A percentile compares a stretch with the other conserved stretches of the same genome.
Evolutionary conservation across 1,140 invertebrate species (phyloP).

Genomic region (Anastatus disparis): DNA sequence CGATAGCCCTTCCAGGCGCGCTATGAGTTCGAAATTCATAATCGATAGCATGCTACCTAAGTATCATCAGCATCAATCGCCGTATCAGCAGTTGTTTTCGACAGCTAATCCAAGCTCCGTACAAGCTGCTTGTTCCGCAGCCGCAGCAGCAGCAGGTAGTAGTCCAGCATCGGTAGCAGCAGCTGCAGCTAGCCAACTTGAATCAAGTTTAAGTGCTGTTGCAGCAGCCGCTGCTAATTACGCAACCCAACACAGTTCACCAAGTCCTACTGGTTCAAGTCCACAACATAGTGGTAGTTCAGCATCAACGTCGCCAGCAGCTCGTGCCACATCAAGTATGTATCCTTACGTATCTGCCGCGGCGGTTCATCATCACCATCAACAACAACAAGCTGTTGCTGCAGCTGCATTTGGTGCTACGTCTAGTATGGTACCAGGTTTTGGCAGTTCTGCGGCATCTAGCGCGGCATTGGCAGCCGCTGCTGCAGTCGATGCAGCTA

Average conservation of each 20-base stretch:
- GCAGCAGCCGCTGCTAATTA: slow-evolving; percentile 68
- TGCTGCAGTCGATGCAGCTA: slow-evolving; percentile 70
- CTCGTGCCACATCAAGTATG: slow-evolving; percentile 72
- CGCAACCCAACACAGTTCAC: slow-evolving; percentile 60
- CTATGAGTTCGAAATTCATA: slow-evolving; percentile 94
- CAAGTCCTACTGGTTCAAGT: slow-evolving; percentile 64
- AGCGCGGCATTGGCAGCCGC: slow-evolving; percentile 71
- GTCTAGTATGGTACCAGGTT: slow-evolving; percentile 76
- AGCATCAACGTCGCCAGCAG: slow-evolving; percentile 69
- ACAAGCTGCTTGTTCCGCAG: slow-evolving; percentile 66
- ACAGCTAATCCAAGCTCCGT: slow-evolving; percentile 66
- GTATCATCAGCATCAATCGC: slow-evolving; percentile 83
- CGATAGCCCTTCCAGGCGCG: slow-evolving; percentile 53
- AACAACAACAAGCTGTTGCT: slow-evolving; percentile 76
- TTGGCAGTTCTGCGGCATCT: slow-evolving; percentile 69
- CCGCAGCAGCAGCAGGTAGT: slow-evolving; percentile 64
- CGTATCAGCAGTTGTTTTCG: slow-evolving; percentile 74
- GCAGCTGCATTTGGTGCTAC: slow-evolving; percentile 74
- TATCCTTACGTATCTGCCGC: slow-evolving; percentile 77
- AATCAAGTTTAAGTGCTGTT: slow-evolving; percentile 49
- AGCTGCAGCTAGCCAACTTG: slow-evolving; percentile 47
- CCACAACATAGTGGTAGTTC: slow-evolving; percentile 65
- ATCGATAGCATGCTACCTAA: slow-evolving; percentile 97
- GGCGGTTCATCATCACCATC: slow-evolving; percentile 77
- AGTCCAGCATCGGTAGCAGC: slow-evolving; percentile 45